phyloP scores from a whole-genome alignment of 2,113 vertebrate species.

The Tringa solitaria region DNA sequence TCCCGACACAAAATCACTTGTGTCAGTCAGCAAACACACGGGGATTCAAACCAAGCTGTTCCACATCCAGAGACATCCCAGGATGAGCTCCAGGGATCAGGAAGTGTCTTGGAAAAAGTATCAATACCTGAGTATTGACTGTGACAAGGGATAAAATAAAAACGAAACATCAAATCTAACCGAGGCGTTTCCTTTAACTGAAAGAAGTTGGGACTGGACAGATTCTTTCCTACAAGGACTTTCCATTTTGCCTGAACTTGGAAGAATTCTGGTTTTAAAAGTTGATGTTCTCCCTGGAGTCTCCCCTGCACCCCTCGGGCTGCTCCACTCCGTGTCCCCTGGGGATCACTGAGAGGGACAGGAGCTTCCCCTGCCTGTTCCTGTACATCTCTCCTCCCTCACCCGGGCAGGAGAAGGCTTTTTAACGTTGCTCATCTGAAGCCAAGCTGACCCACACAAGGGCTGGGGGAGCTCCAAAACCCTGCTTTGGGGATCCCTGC shows the following conservation, averaged over 20 bases:
- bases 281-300: too few relatives aligned
- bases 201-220: not conserved
- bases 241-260: not conserved
- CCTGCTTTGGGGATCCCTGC: not conserved
- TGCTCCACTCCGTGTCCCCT: not conserved
- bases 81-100: not conserved
- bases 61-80: not conserved
- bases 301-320: not conserved
- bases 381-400: not conserved
- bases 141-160: not conserved
- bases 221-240: not conserved
- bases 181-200: accelerated
- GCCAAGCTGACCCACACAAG: not conserved
- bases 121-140: not conserved
- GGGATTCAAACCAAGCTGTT: not conserved
- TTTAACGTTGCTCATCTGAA: accelerated
- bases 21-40: not conserved
- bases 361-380: not conserved
- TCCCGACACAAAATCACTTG: not conserved
- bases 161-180: not conserved
- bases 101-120: not conserved
- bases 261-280: not conserved
- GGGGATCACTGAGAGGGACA: not conserved
- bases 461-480: not conserved
- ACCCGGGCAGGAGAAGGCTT: not conserved